These are phyloP conservation scores for Semnornis frantzii DNA, from an alignment of 2,113 vertebrate genomes.

Conservation along the genomic window DNA sequence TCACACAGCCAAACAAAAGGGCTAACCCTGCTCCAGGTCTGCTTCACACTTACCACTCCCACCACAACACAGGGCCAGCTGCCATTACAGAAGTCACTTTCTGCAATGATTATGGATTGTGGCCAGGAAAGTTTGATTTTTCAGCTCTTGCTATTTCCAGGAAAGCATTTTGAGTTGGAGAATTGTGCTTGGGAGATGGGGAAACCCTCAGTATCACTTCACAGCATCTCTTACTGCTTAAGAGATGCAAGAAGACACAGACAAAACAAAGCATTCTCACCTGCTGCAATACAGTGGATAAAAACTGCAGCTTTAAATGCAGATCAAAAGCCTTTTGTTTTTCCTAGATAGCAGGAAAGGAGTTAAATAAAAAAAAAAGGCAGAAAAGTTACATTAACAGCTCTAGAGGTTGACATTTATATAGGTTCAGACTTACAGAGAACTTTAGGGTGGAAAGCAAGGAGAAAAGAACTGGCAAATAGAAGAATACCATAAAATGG, in stretches of 20 bases:
- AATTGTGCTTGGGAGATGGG: not conserved
- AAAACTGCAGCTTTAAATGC: slow-evolving; percentile 82
- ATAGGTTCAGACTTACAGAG: slow-evolving; percentile 12
- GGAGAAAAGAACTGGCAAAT: not conserved
- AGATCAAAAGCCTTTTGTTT: slow-evolving; percentile 78
- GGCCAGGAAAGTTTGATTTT: not conserved
- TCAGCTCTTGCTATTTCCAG: not conserved
- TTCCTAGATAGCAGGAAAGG: slow-evolving; percentile 69
- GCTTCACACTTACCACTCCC: not conserved
- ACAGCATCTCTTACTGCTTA: slow-evolving; percentile 6
- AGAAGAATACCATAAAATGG: not conserved
- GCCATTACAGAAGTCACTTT: not conserved
- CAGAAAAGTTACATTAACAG: slow-evolving; percentile 57
- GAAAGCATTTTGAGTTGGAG: not conserved
- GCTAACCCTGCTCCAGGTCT: not conserved
- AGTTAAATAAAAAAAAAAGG: slow-evolving; percentile 70
- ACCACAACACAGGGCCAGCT: not conserved
- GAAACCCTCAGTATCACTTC: slow-evolving; percentile 53
- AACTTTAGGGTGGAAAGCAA: slow-evolving; percentile 2
- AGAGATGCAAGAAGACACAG: slow-evolving; percentile 21
- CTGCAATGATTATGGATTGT: not conserved
- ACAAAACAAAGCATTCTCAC: slow-evolving; percentile 74
- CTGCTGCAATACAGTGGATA: slow-evolving; percentile 84
- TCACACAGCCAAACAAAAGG: not conserved
- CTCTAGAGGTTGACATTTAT: not conserved